Conservation (phyloP, 2,888 invertebrate genomes). For the Philonicus albiceps region DNA sequence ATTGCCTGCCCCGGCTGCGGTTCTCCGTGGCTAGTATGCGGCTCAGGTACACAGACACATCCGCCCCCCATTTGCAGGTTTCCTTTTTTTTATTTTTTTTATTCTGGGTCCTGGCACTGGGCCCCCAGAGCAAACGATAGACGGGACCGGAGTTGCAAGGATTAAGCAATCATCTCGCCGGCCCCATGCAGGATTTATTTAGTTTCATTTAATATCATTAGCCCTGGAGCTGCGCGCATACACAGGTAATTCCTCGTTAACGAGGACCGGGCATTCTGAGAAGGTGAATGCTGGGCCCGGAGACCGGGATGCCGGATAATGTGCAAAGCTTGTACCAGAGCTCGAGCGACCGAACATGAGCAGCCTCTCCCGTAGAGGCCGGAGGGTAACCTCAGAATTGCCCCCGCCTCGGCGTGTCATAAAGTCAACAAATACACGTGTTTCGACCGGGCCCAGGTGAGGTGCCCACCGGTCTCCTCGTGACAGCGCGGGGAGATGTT, state of each 20-base stretch:
- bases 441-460: neutral
- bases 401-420: neutral
- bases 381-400: neutral
- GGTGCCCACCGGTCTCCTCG: neutral
- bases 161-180: neutral
- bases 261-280: neutral
- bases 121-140: neutral
- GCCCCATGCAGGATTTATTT: constrained; percentile 10
- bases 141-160: neutral
- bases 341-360: neutral
- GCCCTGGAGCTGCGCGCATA: neutral
- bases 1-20: neutral
- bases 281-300: neutral
- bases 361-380: neutral
- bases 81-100: neutral
- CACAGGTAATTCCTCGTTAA: neutral
- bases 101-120: neutral
- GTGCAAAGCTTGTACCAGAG: neutral
- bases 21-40: neutral
- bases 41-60: neutral
- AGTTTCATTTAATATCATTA: constrained; percentile 27
- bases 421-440: constrained; percentile 16
- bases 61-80: neutral
- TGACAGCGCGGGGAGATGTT: neutral
- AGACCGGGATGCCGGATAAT: neutral